These are phyloP conservation scores for Esox masquinongy DNA, from an alignment of 2,797 vertebrate species.

Conservation along the genomic window DNA sequence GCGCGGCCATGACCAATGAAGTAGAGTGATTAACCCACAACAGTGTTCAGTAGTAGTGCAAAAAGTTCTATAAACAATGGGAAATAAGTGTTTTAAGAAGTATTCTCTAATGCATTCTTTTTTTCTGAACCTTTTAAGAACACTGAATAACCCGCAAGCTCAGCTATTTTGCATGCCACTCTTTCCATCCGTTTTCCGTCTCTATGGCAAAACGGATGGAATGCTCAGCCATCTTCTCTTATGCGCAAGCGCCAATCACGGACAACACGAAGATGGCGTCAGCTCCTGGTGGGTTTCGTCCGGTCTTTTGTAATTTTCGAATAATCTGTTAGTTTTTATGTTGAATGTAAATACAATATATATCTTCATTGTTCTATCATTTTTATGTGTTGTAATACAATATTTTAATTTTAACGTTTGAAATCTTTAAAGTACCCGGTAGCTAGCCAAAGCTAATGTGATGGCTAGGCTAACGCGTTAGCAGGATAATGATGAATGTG, in stretches of 20 bases:
- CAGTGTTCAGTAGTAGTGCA: no score
- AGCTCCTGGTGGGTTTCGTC: slow-evolving; percentile 65
- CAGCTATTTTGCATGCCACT: no score
- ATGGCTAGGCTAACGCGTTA: not conserved
- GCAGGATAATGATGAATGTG: not conserved
- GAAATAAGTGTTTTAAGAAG: no score
- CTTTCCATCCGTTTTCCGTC: no score
- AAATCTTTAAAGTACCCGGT: not conserved
- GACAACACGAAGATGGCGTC: slow-evolving; percentile 70
- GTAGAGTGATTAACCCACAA: no score
- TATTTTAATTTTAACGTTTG: not conserved
- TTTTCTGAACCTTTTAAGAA: no score
- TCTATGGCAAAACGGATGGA: not conserved
- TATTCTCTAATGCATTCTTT: no score
- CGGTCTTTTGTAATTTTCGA: not conserved
- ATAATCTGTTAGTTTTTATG: not conserved
- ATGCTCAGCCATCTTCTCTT: not conserved
- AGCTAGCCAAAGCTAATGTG: not conserved
- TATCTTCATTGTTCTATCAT: not conserved
- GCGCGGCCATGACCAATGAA: no score
- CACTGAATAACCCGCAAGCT: no score
- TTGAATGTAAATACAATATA: not conserved
- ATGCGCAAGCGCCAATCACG: slow-evolving; percentile 18
- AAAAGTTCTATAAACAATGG: no score
- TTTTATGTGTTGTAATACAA: not conserved